Conservation (phyloP, 2,888 invertebrate genomes). For the Acanthoscelides obtectus region DNA sequence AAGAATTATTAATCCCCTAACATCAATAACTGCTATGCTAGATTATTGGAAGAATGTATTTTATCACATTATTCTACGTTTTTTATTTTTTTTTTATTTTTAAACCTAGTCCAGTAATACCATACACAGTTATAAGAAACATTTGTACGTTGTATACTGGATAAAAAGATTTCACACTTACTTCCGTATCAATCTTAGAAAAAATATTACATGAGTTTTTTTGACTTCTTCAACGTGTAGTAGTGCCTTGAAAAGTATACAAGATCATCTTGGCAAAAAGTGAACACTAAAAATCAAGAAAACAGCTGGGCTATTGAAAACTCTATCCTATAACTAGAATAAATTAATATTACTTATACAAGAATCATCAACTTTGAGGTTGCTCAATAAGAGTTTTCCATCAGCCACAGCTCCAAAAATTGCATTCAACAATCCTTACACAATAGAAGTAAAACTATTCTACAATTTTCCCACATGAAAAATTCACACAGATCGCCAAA, state of each 20-base stretch:
- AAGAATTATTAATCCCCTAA: background rate
- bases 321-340: background rate
- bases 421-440: background rate
- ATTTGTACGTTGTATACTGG: too few relatives aligned
- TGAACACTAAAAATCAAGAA: background rate
- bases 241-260: too few relatives aligned
- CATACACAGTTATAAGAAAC: background rate
- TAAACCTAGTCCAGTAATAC: background rate
- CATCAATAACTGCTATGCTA: background rate
- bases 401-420: background rate
- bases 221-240: too few relatives aligned
- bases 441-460: background rate
- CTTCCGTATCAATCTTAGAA: background rate
- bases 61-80: background rate
- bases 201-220: too few relatives aligned
- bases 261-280: background rate
- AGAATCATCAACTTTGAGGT: conserved; percentile 1
- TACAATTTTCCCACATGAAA: background rate
- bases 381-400: background rate
- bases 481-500: background rate
- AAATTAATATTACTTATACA: background rate
- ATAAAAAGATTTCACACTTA: background rate
- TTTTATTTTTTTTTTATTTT: background rate
- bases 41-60: background rate
- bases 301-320: background rate